A percentile compares a stretch with the other conserved stretches of the same genome.
These are phyloP conservation scores for Scylla paramamosain DNA, from an alignment of 1,140 invertebrate genomes.

Conservation along the genomic window DNA sequence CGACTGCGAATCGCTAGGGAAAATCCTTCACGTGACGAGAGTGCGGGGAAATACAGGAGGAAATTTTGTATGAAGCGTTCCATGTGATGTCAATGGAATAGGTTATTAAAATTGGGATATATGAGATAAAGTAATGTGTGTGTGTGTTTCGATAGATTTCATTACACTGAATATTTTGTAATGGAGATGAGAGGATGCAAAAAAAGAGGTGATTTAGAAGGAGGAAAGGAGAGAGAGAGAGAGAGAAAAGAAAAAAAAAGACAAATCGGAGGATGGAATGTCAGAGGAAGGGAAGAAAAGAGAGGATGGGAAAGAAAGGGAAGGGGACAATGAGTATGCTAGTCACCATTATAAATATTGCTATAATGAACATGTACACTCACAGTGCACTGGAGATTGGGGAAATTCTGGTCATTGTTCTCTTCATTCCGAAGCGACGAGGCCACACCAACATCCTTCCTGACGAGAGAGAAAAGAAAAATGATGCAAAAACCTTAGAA, in stretches of 20 bases:
- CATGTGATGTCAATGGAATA: not conserved
- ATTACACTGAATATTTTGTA: not conserved
- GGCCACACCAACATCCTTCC: not conserved
- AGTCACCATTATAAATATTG: slow-evolving; percentile 45
- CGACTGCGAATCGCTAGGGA: not conserved
- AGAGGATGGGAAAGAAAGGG: not conserved
- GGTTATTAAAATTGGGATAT: not conserved
- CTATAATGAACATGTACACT: slow-evolving; percentile 11
- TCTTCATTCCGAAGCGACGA: not conserved
- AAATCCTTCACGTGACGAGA: not conserved
- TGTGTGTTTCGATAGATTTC: not conserved
- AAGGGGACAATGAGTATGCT: not conserved
- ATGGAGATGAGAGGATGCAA: not conserved
- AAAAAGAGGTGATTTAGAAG: not conserved
- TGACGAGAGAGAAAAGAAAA: not conserved
- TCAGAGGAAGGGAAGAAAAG: not conserved
- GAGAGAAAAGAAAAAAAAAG: not conserved
- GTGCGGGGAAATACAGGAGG: not conserved
- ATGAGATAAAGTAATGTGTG: not conserved
- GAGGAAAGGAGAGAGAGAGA: not conserved
- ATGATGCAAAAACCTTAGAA: not conserved
- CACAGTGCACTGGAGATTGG: not conserved
- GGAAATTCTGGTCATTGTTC: too few relatives aligned
- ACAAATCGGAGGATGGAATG: not conserved
- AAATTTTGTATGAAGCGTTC: not conserved